Conservation (phyloP, 2,113 vertebrate species). For the Ibidorhyncha struthersii region DNA sequence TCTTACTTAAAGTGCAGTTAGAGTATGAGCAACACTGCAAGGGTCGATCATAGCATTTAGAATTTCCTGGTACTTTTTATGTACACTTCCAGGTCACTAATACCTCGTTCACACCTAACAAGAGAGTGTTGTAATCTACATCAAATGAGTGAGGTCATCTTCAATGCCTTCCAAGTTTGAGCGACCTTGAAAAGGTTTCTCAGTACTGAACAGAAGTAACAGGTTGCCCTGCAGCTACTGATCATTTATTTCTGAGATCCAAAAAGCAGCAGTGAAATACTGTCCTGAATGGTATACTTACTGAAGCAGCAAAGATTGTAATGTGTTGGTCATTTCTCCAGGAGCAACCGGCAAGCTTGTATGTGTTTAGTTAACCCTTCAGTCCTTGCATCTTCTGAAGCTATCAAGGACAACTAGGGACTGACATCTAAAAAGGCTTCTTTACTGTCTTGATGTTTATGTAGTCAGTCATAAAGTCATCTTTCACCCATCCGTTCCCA, state of each 20-base stretch:
- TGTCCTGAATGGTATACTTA: not conserved
- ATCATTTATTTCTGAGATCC: not conserved
- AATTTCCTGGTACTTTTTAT: conserved; percentile 27
- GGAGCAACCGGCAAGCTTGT: not conserved
- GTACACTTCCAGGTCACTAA: not conserved
- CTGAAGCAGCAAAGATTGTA: not conserved
- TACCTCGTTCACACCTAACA: conserved; percentile 37
- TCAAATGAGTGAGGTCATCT: conserved; percentile 20
- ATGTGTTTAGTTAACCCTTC: not conserved
- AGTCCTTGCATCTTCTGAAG: not conserved
- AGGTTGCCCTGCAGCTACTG: conserved; percentile 1
- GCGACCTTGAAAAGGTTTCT: not conserved
- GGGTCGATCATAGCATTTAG: not conserved
- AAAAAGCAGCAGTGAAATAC: not conserved
- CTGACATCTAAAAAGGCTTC: not conserved
- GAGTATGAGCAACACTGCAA: not conserved
- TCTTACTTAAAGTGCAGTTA: not conserved
- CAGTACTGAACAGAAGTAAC: not conserved
- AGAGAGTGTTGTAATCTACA: conserved; percentile 21
- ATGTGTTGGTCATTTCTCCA: not conserved
- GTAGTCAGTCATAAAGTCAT: not conserved
- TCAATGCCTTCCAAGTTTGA: conserved; percentile 1
- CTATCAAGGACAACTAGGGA: not conserved
- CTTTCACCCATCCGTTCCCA: not conserved
- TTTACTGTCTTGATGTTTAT: not conserved